These are phyloP conservation scores for Eulithis prunata DNA, from an alignment of 2,888 invertebrate species.

Conservation along the genomic window DNA sequence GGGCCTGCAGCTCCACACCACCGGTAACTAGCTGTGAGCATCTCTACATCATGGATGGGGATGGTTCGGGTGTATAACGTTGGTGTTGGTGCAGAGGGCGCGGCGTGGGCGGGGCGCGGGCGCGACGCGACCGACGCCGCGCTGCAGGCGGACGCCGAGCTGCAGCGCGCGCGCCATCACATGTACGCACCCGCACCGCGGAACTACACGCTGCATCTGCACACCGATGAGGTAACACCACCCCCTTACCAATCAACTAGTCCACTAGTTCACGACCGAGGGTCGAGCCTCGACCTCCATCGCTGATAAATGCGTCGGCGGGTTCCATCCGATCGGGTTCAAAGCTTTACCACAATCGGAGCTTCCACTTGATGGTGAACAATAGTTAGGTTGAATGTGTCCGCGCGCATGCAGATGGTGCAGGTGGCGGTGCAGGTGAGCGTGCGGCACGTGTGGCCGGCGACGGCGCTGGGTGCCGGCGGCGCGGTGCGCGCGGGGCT, in stretches of 20 bases:
- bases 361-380: too few relatives aligned
- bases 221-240: constrained; percentile 83
- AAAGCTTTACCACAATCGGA: too few relatives aligned
- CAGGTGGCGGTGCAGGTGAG: constrained; percentile 11
- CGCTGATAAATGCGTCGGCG: too few relatives aligned
- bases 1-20: constrained; percentile 87
- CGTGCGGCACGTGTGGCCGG: constrained; percentile 23
- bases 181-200: constrained; percentile 39
- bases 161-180: constrained; percentile 42
- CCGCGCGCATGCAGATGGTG: constrained; percentile 13
- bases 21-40: constrained; percentile 82
- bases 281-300: too few relatives aligned
- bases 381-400: neutral
- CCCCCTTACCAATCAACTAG: neutral
- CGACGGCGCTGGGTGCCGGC: constrained; percentile 22
- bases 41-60: too few relatives aligned
- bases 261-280: too few relatives aligned
- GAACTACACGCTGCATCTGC: constrained; percentile 89
- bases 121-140: constrained; percentile 18
- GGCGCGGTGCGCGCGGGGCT: constrained; percentile 35
- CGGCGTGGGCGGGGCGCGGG: constrained; percentile 35
- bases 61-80: neutral
- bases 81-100: constrained; percentile 33
- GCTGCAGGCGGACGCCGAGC: constrained; percentile 40
- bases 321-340: too few relatives aligned